Conservation (phyloP, 2,888 invertebrate species). For the Tortrix viridana region DNA sequence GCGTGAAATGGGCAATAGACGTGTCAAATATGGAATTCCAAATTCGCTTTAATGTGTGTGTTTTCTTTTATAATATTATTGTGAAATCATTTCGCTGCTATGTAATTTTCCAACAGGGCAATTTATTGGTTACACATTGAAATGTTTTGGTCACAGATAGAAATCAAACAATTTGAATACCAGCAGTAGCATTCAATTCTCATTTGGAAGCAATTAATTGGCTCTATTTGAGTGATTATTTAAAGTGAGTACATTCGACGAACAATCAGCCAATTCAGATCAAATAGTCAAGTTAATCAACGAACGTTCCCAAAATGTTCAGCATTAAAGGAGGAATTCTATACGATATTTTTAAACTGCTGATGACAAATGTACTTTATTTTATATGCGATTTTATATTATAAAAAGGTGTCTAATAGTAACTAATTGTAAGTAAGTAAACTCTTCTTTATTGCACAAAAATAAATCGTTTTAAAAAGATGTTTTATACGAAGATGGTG, state of each 20-base stretch:
- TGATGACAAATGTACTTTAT: too few relatives aligned
- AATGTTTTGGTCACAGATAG: conserved; percentile 26
- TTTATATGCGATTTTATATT: too few relatives aligned
- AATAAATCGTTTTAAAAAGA: too few relatives aligned
- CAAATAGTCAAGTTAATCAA: conserved; percentile 61
- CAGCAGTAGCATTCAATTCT: conserved; percentile 34
- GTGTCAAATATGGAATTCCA: conserved; percentile 14
- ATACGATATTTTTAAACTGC: too few relatives aligned
- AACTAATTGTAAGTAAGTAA: too few relatives aligned
- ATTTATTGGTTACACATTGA: too few relatives aligned
- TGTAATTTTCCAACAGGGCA: too few relatives aligned
- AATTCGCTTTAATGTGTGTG: background rate
- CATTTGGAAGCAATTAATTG: conserved; percentile 52
- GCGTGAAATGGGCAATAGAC: conserved; percentile 19
- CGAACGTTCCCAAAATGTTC: background rate
- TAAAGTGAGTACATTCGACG: conserved; percentile 59
- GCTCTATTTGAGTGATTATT: conserved; percentile 65
- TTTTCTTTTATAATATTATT: background rate
- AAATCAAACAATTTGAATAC: conserved; percentile 29
- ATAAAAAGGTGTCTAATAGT: too few relatives aligned
- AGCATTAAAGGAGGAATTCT: too few relatives aligned
- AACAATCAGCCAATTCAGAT: conserved; percentile 67
- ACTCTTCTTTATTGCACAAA: too few relatives aligned
- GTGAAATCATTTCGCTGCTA: background rate
- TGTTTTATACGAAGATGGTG: too few relatives aligned